Base-by-base conservation (phyloP, 2,797 vertebrate species). In the Rhinatrema bivittatum region DNA sequence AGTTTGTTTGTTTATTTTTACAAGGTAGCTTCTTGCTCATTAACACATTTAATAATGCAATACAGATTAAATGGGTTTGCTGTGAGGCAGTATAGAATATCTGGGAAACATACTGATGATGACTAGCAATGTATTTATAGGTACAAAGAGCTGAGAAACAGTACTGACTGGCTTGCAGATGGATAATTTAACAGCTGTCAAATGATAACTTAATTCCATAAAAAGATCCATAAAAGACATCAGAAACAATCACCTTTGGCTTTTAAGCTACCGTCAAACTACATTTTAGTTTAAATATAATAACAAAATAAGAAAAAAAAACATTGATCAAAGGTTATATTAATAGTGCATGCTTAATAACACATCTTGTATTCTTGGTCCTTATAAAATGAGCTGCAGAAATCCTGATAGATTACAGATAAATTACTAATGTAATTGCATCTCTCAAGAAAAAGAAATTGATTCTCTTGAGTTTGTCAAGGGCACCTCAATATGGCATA, bases 371-470 rank as follows among this genome's bases (percentile, higher is more conserved):
- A 37, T 4, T 29, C 39, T 19, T 41, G 4, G 20, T 15, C 16
- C 29, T 6, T 29, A 52, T 40, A 45, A 39, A 21, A 10, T 35
- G 24, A 39, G 3, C 23, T 47, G 4, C 25, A 18, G 24, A 42
- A 47, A 16, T 3, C 2, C 4, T 9, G 28, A 23, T 33, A 42
- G 17, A 32, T 42, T 22, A 24, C 10, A 59, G 33, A 57, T 61
- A 43, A 38, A 12, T 26, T 53, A 18, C 25, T 34, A 16, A 22
- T 20, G 5, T 7, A 36, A 27, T 12, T 4, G 4, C 1, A 26
- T 19, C 6, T 61, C 64, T 61, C 5, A 13, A 32, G 7, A 25
- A 3, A 47, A 52, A 53, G 25, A 35, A 16, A 13, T 29, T 7
- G 3, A 19, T 1, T 5, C n/a, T 46, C 44, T n/a, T 29, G 14